Conservation (phyloP, 2,888 invertebrate species). For the Clivina fossor region DNA sequence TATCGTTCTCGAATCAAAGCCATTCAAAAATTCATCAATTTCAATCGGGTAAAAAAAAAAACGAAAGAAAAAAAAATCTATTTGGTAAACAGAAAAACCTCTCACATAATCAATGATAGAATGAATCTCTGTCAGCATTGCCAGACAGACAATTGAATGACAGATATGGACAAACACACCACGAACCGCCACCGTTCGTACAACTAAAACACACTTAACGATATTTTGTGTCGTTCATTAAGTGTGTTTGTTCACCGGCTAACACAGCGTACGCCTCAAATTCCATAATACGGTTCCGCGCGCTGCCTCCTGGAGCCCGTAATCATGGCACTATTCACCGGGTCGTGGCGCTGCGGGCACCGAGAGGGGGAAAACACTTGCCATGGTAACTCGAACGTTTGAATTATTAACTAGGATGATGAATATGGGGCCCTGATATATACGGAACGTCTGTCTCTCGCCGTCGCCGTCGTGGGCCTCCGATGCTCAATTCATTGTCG, state of each 20-base stretch:
- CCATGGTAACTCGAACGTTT: conserved; percentile 22
- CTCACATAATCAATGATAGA: no score
- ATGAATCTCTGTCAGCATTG: no score
- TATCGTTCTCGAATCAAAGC: no score
- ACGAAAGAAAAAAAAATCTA: no score
- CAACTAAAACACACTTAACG: conserved; percentile 46
- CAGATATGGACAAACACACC: conserved; percentile 26
- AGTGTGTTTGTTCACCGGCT: conserved; percentile 48
- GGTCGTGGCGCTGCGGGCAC: conserved; percentile 31
- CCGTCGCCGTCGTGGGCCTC: conserved; percentile 3
- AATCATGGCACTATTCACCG: conserved; percentile 39
- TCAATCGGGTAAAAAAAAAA: no score
- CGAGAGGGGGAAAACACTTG: conserved; percentile 13
- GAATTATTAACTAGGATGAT: conserved; percentile 33
- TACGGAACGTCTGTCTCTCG: conserved; percentile 12
- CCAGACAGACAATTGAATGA: conserved; percentile 9
- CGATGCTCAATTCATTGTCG: no score
- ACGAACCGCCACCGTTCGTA: no score
- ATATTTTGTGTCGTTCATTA: conserved; percentile 52
- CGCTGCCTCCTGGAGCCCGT: conserved; percentile 31
- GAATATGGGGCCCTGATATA: conserved; percentile 13
- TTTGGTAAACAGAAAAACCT: no score
- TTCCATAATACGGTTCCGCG: conserved; percentile 30
- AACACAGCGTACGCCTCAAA: conserved; percentile 8
- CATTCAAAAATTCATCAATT: no score